Evolutionary conservation across 2,888 invertebrate genomes (phyloP), one percentile per base, ranked within the genome.

Genomic region (Ormia ochracea): DNA sequence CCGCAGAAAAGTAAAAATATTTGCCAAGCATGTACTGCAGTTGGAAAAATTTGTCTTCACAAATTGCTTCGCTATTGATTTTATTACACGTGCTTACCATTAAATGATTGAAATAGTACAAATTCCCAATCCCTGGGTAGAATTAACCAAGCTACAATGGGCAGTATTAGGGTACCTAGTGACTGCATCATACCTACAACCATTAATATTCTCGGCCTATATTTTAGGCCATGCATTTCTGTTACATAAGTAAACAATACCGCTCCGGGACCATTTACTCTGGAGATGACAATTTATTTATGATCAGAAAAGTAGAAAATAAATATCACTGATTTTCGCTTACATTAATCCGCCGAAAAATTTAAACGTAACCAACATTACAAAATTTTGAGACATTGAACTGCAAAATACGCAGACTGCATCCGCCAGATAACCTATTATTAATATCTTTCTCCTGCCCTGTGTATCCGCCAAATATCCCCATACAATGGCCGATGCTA

Each of bases 391-490:
- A 70, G 94, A 93, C 74, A 93, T 87, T 2, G 93, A 92, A 14
- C 93, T 92, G 5, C 92, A 86, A 23, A 94, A 83, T 52, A 94
- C 94, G 82, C 94, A 92, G 38, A 94, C 82, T 0, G 92, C 92
- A 50, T 94, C 92, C 9, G 91, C 85, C 52, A 94, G 86, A 85
- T 93, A 93, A 0, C 94, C 94, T 85, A 92, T 91, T 28, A 94
- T 90, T 83, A 96, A 90, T 66, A 95, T 91, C 85, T 92, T 92
- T 82, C 92, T 92, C 76, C 94, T 91, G 9, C 95, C 95, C 75
- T 94, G 91, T 0, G 93, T 93, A 86, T 95, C 95, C 0, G 94
- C 93, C 5, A 95, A 87, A 85, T 93, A 94, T 0, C 95, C 95
- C 96, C 96, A 96, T 3, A 94, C 81, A 86, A 94, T 91, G 0